Conservation (phyloP, 1,140 invertebrate genomes). For the Nasonia giraulti region DNA sequence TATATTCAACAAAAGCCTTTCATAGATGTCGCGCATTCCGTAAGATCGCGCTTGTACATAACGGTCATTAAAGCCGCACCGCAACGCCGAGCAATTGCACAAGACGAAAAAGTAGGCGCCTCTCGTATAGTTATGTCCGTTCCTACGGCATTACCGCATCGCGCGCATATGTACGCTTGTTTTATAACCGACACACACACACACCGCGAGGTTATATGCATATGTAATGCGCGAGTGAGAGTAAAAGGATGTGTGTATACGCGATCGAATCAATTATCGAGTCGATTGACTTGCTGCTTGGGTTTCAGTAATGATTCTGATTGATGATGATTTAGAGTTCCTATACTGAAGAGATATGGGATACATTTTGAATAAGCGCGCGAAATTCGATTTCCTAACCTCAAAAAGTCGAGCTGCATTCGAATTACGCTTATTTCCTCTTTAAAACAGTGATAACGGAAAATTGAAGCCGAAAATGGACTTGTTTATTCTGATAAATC, state of each 20-base stretch:
- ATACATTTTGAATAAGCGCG: too few species aligned
- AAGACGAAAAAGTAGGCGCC: slow-evolving; percentile 13
- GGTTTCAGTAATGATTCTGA: not conserved
- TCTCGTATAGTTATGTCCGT: not conserved
- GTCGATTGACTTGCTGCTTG: too few species aligned
- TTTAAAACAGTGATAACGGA: too few species aligned
- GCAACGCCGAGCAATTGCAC: slow-evolving; percentile 8
- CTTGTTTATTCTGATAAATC: too few species aligned
- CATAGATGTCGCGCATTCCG: not conserved
- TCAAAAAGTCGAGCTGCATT: too few species aligned
- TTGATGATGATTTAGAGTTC: not conserved
- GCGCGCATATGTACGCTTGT: not conserved
- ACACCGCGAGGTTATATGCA: not conserved
- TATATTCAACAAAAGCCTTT: not conserved
- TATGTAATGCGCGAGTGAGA: not conserved
- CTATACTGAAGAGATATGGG: too few species aligned
- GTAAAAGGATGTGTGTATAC: not conserved
- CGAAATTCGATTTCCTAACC: too few species aligned
- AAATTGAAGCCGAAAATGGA: too few species aligned
- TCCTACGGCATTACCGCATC: slow-evolving; percentile 25
- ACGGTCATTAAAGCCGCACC: not conserved
- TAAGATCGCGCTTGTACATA: not conserved
- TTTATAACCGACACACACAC: slow-evolving; percentile 6
- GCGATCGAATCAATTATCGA: not conserved
- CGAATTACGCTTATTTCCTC: too few species aligned